A percentile compares a stretch with the other conserved stretches of the same genome.
Evolutionary conservation across 2,113 vertebrate genomes (phyloP).

Genomic region (Indri indri): DNA sequence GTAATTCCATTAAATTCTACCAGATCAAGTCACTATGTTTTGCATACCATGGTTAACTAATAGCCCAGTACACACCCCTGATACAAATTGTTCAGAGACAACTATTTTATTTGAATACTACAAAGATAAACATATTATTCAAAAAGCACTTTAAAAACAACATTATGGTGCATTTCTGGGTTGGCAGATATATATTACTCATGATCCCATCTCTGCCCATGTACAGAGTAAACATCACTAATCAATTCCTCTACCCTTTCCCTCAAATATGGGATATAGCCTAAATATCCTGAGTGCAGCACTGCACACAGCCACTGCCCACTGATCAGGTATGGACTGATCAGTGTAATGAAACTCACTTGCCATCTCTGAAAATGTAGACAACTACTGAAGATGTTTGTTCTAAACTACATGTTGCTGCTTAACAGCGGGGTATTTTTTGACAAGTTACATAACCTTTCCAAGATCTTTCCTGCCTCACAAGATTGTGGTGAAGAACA

Average conservation of each 20-base stretch:
- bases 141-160: not conserved
- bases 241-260: not conserved
- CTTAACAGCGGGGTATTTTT: not conserved
- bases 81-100: not conserved
- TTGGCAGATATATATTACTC: not conserved
- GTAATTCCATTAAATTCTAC: not conserved
- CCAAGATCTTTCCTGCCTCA: not conserved
- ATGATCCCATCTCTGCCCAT: not conserved
- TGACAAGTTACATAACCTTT: not conserved
- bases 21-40: not conserved
- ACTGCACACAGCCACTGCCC: not conserved
- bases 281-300: not conserved
- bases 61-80: not conserved
- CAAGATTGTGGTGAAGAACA: not conserved
- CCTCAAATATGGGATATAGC: not conserved
- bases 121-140: not conserved
- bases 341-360: not conserved
- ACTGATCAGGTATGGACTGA: not conserved
- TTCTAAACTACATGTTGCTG: not conserved
- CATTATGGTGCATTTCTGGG: not conserved
- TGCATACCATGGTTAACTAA: not conserved
- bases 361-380: not conserved
- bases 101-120: not conserved
- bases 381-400: conserved; percentile 21
- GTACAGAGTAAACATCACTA: not conserved